Base-by-base conservation (phyloP, 2,113 vertebrate genomes). In the Neomonachus schauinslandi region DNA sequence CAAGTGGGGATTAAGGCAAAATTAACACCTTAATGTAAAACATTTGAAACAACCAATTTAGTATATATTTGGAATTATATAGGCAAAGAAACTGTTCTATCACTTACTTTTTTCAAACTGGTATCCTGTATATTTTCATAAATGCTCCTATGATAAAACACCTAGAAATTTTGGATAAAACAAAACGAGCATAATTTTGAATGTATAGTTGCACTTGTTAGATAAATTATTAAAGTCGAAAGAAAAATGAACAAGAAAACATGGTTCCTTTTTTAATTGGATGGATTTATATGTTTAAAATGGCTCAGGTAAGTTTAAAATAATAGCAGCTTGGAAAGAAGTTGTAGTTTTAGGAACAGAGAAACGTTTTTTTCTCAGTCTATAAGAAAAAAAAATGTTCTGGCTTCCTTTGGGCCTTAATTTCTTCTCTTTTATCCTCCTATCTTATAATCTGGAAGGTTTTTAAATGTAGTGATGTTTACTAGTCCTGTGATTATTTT, bases 401-500 rank as follows among this genome's bases (percentile, higher is more conserved):
- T 79, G 9, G 3, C 33, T 87, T 96, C n/a, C 2, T 49, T 57
- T 31, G 72, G 61, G 59, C 31, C 16, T 89, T 89, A 61, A 87
- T 95, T 94, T 85, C 69, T 95, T 93, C 42, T 51, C 53, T 89
- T 74, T 83, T 83, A 65, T 80, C 7, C 1, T 65, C n/a, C 28
- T 71, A 33, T 33, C 4, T 86, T 59, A 46, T 92, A 90, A 74
- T 94, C 83, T n/a, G 92, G 16, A 89, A 90, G 2, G 19, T 57
- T 59, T 83, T 97, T 67, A 72, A 59, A 90, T 94, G 21, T 26
- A 83, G 24, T 55, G 31, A 46, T 93, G 24, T 59, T 95, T 92
- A 94, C 57, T 72, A 55, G 19, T 80, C 14, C 49, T 97, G 72
- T 89, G 63, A 82, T 76, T 77, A 82, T 89, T 87, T 96, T 97